Evolutionary conservation across 2,797 vertebrate genomes (phyloP).

Genomic region (Sorex maritimensis): DNA sequence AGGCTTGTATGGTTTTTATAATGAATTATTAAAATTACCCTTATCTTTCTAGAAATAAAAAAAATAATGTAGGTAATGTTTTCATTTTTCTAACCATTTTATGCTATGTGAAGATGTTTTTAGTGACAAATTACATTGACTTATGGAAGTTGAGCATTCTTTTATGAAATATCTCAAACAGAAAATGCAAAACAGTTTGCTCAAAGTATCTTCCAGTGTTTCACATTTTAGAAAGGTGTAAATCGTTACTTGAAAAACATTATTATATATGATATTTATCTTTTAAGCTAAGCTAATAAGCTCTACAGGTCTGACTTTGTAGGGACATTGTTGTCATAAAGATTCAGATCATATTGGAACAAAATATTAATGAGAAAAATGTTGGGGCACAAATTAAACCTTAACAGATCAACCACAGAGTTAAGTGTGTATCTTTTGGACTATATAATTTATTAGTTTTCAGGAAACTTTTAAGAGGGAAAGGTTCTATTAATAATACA

Average conservation of each 20-base stretch:
- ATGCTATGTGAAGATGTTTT: too few relatives aligned
- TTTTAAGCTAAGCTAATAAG: neutral
- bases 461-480: neutral
- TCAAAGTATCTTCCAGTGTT: neutral
- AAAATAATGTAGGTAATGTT: too few relatives aligned
- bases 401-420: too few relatives aligned
- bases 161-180: constrained; percentile 28
- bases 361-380: too few relatives aligned
- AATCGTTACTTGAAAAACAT: constrained; percentile 7
- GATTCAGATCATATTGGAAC: neutral
- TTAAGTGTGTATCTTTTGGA: constrained; percentile 6
- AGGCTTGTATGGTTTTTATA: too few relatives aligned
- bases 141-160: neutral
- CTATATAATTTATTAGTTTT: constrained; percentile 5
- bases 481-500: neutral
- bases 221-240: constrained; percentile 47
- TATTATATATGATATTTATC: neutral
- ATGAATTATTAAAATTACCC: too few relatives aligned
- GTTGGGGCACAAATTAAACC: too few relatives aligned
- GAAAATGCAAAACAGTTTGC: constrained; percentile 45
- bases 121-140: too few relatives aligned
- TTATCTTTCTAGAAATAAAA: too few relatives aligned
- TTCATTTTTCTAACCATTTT: too few relatives aligned
- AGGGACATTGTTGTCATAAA: constrained; percentile 1
- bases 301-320: neutral